Evolutionary conservation across 2,113 vertebrate species (phyloP).

Genomic region (Oenanthe oenanthe): DNA sequence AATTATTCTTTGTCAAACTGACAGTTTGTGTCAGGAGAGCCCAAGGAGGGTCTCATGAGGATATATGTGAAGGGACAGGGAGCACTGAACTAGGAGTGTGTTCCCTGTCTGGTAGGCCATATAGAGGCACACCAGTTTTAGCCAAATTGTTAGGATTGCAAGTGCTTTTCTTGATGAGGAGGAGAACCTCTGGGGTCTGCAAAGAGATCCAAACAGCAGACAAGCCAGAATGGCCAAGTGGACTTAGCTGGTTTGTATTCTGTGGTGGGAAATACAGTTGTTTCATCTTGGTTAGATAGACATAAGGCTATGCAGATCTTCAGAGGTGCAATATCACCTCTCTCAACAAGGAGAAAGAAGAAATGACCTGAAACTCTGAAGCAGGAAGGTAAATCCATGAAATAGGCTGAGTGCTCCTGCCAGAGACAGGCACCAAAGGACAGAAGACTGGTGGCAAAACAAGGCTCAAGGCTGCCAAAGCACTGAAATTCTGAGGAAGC

Average conservation of each 20-base stretch:
- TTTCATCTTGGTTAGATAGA: not conserved
- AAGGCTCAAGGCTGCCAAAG: not conserved
- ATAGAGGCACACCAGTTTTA: not conserved
- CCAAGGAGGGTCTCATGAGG: not conserved
- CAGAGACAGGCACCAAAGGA: not conserved
- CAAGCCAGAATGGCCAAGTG: fast-evolving
- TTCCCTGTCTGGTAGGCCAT: not conserved
- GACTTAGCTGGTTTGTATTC: not conserved
- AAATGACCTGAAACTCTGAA: not conserved
- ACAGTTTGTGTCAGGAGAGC: not conserved
- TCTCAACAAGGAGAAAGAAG: not conserved
- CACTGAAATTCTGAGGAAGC: not conserved
- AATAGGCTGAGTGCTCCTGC: not conserved
- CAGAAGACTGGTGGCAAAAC: not conserved
- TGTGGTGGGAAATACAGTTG: not conserved
- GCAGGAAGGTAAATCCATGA: not conserved
- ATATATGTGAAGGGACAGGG: not conserved
- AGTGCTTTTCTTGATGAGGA: not conserved
- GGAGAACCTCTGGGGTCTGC: not conserved
- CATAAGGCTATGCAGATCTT: not conserved
- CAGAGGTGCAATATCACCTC: not conserved
- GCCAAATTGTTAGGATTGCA: not conserved
- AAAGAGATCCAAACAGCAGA: not conserved
- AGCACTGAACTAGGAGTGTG: not conserved
- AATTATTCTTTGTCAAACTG: not conserved